Evolutionary conservation across 2,888 invertebrate species (phyloP).

Genomic region (Spatulosminthurus flaviceps): DNA sequence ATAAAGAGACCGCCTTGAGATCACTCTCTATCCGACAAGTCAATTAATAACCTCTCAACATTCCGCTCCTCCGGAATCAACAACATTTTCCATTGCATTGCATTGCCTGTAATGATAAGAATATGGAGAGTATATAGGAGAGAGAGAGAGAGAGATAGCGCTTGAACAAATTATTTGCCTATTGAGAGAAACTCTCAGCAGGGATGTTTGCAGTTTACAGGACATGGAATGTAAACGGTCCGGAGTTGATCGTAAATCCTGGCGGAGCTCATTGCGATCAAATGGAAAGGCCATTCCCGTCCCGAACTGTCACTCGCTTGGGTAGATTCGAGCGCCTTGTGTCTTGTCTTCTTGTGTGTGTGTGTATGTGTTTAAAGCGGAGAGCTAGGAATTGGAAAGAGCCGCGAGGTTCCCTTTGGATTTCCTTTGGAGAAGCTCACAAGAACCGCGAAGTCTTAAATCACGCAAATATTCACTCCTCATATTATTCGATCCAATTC

Average conservation of each 20-base stretch:
- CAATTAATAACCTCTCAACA: conserved; percentile 22
- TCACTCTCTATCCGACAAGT: conserved; percentile 15
- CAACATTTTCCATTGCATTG: no score
- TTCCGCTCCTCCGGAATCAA: background rate
- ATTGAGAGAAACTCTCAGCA: conserved; percentile 23
- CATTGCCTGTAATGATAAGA: no score
- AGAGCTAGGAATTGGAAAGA: no score
- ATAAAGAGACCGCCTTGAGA: conserved; percentile 14
- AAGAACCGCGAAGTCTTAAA: background rate
- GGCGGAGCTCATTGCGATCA: background rate
- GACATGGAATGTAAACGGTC: no score
- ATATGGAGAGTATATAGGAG: background rate
- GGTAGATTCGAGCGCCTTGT: no score
- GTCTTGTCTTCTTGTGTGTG: no score
- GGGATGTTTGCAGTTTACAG: conserved; percentile 6
- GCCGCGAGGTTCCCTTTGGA: no score
- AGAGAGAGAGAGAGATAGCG: background rate
- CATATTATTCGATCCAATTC: background rate
- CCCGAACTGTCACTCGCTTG: background rate
- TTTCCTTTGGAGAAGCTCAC: no score
- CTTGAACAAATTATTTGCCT: background rate
- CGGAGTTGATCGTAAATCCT: background rate
- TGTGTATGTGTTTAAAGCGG: no score
- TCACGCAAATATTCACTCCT: no score
- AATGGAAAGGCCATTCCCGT: background rate